A percentile compares a stretch with the other conserved stretches of the same genome.
phyloP scores from a whole-genome alignment of 2,113 vertebrate species.

The Phyllostomus discolor region DNA sequence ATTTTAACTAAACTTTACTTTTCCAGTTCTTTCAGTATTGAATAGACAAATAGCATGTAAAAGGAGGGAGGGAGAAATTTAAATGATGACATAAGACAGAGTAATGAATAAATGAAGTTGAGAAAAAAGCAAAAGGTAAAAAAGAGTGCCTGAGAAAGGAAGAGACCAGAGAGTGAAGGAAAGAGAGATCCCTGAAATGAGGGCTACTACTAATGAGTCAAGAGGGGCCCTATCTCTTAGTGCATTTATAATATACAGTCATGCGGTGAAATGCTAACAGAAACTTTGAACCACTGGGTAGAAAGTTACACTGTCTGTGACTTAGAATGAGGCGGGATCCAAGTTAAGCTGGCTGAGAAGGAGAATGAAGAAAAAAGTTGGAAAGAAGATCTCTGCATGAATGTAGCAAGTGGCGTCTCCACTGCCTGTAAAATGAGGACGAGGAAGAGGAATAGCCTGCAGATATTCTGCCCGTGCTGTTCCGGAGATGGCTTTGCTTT shows the following conservation, averaged over 20 bases:
- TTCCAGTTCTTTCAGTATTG: not conserved
- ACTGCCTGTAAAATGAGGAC: not conserved
- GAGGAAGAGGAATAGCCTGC: constrained; percentile 63
- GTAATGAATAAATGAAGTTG: not conserved
- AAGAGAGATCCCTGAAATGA: not conserved
- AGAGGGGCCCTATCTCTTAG: not conserved
- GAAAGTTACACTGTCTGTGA: not conserved
- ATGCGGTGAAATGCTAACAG: constrained; percentile 38
- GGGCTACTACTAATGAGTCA: not conserved
- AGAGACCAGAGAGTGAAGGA: not conserved
- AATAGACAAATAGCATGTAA: not conserved
- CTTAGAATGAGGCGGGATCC: not conserved
- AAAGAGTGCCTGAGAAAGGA: not conserved
- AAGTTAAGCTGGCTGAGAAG: not conserved
- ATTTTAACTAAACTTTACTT: not conserved
- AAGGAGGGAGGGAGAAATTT: not conserved
- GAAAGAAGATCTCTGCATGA: constrained; percentile 19
- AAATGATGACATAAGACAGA: not conserved
- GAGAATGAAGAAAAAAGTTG: not conserved
- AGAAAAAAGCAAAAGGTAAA: not conserved
- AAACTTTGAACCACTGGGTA: not conserved
- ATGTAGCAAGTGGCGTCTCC: not conserved
- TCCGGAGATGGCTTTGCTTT: constrained; percentile 51
- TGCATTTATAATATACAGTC: not conserved
- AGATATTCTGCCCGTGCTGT: constrained; percentile 47